Evolutionary conservation across 2,888 invertebrate species (phyloP).

Genomic region (Hesperia comma): DNA sequence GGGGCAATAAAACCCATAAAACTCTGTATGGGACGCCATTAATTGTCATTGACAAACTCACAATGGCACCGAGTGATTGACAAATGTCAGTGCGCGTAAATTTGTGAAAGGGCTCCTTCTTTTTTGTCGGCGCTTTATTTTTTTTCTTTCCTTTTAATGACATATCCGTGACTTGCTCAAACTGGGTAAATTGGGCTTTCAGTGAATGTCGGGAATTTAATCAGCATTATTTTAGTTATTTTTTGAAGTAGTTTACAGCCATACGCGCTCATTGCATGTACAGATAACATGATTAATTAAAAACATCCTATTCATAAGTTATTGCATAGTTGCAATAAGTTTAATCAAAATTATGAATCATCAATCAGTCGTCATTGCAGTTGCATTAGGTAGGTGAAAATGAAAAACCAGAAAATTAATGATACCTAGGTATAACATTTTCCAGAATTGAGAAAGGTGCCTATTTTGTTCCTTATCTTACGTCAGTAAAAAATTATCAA

Average conservation of each 20-base stretch:
- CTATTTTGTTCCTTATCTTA: too few relatives aligned
- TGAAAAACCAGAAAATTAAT: too few relatives aligned
- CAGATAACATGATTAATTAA: too few relatives aligned
- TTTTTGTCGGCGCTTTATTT: conserved; percentile 51
- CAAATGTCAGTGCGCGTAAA: conserved; percentile 75
- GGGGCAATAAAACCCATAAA: conserved; percentile 79
- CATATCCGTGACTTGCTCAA: conserved; percentile 56
- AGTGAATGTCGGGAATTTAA: conserved; percentile 10
- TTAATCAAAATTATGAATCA: too few relatives aligned
- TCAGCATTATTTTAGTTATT: background rate
- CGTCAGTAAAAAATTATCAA: too few relatives aligned
- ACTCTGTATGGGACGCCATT: conserved; percentile 78
- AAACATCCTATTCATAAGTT: too few relatives aligned
- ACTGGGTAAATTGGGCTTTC: conserved; percentile 14
- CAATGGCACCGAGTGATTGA: conserved; percentile 74
- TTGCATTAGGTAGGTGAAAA: too few relatives aligned
- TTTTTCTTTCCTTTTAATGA: conserved; percentile 49
- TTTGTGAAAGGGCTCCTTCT: conserved; percentile 52
- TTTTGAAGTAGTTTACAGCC: too few relatives aligned
- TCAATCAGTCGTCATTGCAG: too few relatives aligned
- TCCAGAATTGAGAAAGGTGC: background rate
- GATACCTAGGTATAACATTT: too few relatives aligned
- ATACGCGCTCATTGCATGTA: too few relatives aligned
- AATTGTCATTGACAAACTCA: conserved; percentile 82
- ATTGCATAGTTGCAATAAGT: too few relatives aligned